phyloP scores from a whole-genome alignment of 2,888 invertebrate genomes.

The Pristionchus maxplancki region DNA sequence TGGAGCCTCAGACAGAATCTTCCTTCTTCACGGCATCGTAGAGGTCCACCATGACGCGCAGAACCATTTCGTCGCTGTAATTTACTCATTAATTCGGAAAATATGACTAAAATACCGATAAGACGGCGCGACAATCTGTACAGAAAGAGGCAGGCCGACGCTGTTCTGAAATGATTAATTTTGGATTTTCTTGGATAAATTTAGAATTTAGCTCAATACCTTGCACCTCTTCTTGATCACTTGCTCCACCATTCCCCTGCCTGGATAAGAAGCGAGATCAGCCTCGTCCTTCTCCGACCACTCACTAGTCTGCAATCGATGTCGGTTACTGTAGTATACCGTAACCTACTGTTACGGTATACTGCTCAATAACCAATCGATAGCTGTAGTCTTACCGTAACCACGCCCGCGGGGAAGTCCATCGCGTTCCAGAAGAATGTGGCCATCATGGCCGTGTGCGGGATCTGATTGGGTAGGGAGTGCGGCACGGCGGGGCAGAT shows the following conservation, averaged over 20 bases:
- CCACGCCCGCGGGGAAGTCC: background rate
- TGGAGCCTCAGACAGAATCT: background rate
- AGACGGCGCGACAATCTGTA: background rate
- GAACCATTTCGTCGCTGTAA: background rate
- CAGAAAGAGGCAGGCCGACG: background rate
- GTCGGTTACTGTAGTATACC: too few species aligned
- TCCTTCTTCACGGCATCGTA: background rate
- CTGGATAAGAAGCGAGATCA: background rate
- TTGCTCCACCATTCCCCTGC: background rate
- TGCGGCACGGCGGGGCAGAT: background rate
- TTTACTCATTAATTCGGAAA: background rate
- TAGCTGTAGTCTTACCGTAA: background rate
- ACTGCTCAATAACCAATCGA: too few species aligned
- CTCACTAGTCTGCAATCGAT: background rate
- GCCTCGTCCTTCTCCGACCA: background rate
- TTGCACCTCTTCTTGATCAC: background rate
- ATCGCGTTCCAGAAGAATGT: background rate
- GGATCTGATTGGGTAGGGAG: background rate
- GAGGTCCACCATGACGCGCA: slow-evolving; percentile 14
- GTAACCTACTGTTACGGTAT: too few species aligned
- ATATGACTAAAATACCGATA: background rate
- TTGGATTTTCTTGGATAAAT: background rate
- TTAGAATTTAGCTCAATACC: background rate
- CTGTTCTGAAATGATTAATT: background rate
- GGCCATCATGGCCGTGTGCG: background rate